Evolutionary conservation across 2,888 invertebrate genomes (phyloP).

Genomic region (Laothoe populi): DNA sequence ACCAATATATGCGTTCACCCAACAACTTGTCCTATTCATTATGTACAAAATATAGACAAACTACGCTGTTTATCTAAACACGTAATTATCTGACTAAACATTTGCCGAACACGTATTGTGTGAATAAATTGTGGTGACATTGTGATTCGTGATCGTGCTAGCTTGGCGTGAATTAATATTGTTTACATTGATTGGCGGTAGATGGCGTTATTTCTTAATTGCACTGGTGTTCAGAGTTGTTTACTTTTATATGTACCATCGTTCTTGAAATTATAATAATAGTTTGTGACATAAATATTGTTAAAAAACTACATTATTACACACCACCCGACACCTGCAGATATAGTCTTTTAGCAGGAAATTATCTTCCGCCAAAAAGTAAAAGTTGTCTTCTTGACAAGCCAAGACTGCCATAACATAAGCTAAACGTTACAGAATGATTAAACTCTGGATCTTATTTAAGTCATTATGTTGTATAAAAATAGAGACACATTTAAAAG

Average conservation of each 20-base stretch:
- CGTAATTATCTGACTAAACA: constrained; percentile 19
- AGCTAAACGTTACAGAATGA: too few relatives aligned
- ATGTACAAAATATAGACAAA: background rate
- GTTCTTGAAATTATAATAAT: background rate
- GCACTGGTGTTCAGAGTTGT: background rate
- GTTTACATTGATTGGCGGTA: constrained; percentile 9
- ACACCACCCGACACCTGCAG: too few relatives aligned
- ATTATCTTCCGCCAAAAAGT: too few relatives aligned
- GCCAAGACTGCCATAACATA: too few relatives aligned
- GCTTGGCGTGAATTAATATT: constrained; percentile 10
- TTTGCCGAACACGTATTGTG: constrained; percentile 17
- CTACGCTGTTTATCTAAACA: constrained; percentile 12
- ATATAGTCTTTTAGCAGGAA: too few relatives aligned
- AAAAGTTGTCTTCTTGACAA: too few relatives aligned
- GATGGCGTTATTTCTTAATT: constrained; percentile 1
- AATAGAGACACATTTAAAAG: too few relatives aligned
- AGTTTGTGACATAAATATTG: too few relatives aligned
- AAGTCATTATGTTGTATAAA: too few relatives aligned
- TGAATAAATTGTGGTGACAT: constrained; percentile 8
- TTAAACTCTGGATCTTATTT: too few relatives aligned
- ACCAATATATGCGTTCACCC: background rate
- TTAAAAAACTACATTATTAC: too few relatives aligned
- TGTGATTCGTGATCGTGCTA: background rate
- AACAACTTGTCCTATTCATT: constrained; percentile 10
- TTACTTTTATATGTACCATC: background rate